These are phyloP conservation scores for Lithophane semibrunnea DNA, from an alignment of 2,888 invertebrate genomes.

Conservation along the genomic window DNA sequence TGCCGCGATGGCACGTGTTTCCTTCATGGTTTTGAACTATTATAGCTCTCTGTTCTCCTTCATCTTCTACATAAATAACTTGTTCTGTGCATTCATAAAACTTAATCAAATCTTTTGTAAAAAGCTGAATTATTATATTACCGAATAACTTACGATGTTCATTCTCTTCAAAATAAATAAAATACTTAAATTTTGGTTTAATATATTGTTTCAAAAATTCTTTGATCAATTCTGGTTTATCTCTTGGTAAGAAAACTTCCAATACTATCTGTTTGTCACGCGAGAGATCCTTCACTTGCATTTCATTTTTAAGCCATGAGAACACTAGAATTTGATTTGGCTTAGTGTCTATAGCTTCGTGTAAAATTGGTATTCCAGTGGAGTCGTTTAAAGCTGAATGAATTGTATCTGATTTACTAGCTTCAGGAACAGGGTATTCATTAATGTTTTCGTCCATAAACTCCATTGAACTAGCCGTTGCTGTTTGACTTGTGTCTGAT, in stretches of 20 bases:
- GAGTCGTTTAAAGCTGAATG: slow-evolving; percentile 2
- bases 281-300: neutral
- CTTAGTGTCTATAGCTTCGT: neutral
- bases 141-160: neutral
- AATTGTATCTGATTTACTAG: too few relatives aligned
- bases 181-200: neutral
- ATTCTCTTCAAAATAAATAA: neutral
- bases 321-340: neutral
- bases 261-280: slow-evolving; percentile 2
- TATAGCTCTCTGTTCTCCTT: neutral
- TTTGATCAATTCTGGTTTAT: neutral
- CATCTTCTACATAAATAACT: neutral
- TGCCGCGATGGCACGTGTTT: too few relatives aligned
- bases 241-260: neutral
- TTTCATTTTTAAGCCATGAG: slow-evolving; percentile 1
- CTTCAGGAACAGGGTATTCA: neutral
- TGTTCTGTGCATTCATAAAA: neutral
- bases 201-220: slow-evolving; percentile 1
- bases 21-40: neutral
- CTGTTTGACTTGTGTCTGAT: neutral
- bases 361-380: neutral
- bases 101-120: neutral
- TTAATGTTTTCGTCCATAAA: neutral
- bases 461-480: neutral
- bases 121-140: slow-evolving; percentile 4